Evolutionary conservation across 2,888 invertebrate species (phyloP).

Genomic region (Subacronicta megacephala): DNA sequence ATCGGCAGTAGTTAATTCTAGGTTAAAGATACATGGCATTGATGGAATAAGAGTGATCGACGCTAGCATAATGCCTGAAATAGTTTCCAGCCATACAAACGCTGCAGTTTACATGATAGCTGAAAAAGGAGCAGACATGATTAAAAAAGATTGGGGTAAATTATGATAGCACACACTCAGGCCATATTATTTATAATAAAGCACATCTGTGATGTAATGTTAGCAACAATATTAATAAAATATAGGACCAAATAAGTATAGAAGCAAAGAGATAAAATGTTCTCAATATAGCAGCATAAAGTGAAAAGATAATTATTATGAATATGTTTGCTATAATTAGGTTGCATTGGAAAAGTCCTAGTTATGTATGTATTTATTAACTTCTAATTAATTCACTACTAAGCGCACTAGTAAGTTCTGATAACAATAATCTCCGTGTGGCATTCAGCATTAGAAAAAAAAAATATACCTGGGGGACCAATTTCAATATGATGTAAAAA

Average conservation of each 20-base stretch:
- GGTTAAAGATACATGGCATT: conserved; percentile 91
- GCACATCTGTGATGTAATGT: conserved; percentile 51
- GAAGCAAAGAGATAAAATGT: background rate
- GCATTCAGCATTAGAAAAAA: too few species aligned
- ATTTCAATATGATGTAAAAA: too few species aligned
- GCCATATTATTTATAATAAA: conserved; percentile 8
- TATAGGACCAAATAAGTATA: background rate
- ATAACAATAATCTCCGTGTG: too few species aligned
- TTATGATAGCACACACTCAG: conserved; percentile 44
- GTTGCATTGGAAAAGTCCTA: too few species aligned
- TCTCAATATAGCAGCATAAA: background rate
- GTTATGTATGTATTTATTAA: too few species aligned
- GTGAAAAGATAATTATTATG: background rate
- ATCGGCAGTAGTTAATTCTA: conserved; percentile 91
- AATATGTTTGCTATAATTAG: background rate
- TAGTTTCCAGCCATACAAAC: conserved; percentile 94
- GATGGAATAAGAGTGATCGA: conserved; percentile 93
- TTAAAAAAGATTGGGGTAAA: conserved; percentile 89
- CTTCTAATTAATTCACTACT: too few species aligned
- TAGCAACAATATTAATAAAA: conserved; percentile 3
- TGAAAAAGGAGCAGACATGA: conserved; percentile 93
- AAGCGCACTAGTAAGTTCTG: too few species aligned
- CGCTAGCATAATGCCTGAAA: conserved; percentile 94
- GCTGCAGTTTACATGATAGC: conserved; percentile 95
- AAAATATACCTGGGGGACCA: too few species aligned